These are phyloP conservation scores for Grantiella picta DNA, from an alignment of 2,113 vertebrate genomes.

Conservation along the genomic window DNA sequence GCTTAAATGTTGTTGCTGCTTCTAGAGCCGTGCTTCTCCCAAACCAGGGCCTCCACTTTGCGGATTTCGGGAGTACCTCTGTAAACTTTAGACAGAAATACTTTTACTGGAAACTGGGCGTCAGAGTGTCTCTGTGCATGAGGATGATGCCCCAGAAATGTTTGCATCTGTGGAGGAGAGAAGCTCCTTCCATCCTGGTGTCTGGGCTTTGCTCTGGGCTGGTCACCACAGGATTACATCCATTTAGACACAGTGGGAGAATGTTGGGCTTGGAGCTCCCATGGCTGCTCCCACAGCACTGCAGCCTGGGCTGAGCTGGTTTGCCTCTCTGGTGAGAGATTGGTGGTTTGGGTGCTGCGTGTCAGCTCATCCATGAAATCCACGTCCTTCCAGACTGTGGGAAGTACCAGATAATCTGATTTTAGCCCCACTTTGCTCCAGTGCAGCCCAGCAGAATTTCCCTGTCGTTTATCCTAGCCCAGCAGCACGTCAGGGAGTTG, in stretches of 20 bases:
- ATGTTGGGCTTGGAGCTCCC: rapidly evolving
- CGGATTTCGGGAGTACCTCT: background rate
- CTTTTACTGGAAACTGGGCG: background rate
- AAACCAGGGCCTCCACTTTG: background rate
- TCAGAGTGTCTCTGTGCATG: background rate
- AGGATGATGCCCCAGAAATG: background rate
- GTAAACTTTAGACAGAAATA: background rate
- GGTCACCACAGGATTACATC: background rate
- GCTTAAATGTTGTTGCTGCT: background rate
- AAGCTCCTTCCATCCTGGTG: background rate
- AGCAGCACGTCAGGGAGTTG: background rate
- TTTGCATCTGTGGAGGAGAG: background rate
- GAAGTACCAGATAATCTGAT: background rate
- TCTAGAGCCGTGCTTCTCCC: background rate
- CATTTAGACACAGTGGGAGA: background rate
- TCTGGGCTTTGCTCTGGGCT: background rate
- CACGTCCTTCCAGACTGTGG: background rate
- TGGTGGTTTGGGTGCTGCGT: background rate
- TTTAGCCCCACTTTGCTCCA: background rate
- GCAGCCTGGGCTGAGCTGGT: background rate
- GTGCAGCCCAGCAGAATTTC: background rate
- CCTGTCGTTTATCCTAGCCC: background rate
- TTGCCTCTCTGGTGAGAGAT: background rate
- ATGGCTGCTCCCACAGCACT: background rate
- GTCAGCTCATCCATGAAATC: background rate